Evolutionary conservation across 2,888 invertebrate genomes (phyloP), one percentile per base, ranked within the genome.

Genomic region (Meta bourneti): DNA sequence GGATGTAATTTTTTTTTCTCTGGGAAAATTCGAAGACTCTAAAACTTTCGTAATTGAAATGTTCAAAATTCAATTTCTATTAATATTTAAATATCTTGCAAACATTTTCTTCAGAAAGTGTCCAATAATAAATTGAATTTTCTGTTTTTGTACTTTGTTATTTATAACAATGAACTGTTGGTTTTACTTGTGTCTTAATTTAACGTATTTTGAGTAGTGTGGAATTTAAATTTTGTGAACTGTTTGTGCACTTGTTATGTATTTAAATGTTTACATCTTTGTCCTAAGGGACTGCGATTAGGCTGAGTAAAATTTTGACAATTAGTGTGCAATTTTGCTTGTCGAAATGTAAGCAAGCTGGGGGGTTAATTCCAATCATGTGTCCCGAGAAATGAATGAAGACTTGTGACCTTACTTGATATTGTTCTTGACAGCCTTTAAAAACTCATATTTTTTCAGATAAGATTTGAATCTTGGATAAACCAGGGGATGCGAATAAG

Each of bases 81-180:
- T 81, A 77, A 85, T 48, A 54, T 85, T 49, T n/a, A 89, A 61
- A 61, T 61, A 11, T 61, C 61, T 61, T 61, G 34, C n/a, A 34
- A 9, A 74, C 19, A 74, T 19, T 74, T 74, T 74, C 34, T 19
- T 34, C 13, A 74, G 74, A 74, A 61, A 61, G 5, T 61, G 61
- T 61, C 7, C 61, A 61, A 16, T 9, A 61, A 61, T 61, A 61
- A 61, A 61, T 11, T 61, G 61, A 61, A 61, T 16, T 61, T 61
- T 61, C 9, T 61, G 61, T 61, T 61, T 34, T 61, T 61, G 61
- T 16, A 61, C 61, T 61, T 61, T 61, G 61, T 61, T 11, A 61
- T 16, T 61, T 61, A 61, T 61, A 61, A 61, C 61, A 16, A 9
- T 61, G 61, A 11, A 16, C 11, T 61, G 61, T 61, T 61, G 61